Conservation (phyloP, 1,140 invertebrate genomes). For the Diachasma alloeum region DNA sequence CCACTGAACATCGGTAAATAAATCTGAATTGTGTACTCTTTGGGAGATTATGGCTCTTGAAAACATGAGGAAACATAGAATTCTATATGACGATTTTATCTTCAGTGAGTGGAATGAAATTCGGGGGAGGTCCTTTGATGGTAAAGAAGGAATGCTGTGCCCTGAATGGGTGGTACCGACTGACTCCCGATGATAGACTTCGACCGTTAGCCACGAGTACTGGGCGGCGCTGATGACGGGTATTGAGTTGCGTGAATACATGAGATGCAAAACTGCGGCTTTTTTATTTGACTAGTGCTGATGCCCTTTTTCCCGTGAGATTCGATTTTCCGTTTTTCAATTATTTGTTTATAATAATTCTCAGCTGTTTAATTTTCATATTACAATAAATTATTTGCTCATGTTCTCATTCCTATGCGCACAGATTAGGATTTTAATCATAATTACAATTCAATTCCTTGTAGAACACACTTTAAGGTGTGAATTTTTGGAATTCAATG, state of each 20-base stretch:
- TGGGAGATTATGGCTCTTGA: neutral
- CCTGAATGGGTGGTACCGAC: neutral
- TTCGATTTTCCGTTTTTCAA: too few species aligned
- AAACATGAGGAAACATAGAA: neutral
- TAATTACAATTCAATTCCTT: too few species aligned
- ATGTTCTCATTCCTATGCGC: too few species aligned
- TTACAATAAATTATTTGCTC: too few species aligned
- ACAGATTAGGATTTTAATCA: too few species aligned
- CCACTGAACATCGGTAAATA: neutral
- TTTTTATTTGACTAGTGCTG: too few species aligned
- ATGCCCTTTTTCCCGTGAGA: neutral
- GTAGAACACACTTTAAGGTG: too few species aligned
- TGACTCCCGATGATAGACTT: neutral
- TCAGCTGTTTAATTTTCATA: too few species aligned
- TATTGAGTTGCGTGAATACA: neutral
- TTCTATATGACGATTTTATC: neutral
- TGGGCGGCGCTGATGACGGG: neutral
- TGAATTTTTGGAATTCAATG: too few species aligned
- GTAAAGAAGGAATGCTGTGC: conserved; percentile 24
- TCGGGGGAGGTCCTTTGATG: conserved; percentile 4
- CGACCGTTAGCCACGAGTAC: neutral
- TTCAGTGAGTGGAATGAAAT: neutral
- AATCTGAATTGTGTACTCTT: neutral
- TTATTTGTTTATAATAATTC: too few species aligned
- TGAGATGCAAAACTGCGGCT: neutral